phyloP scores from a whole-genome alignment of 2,888 invertebrate species.

The Ophraella communa region DNA sequence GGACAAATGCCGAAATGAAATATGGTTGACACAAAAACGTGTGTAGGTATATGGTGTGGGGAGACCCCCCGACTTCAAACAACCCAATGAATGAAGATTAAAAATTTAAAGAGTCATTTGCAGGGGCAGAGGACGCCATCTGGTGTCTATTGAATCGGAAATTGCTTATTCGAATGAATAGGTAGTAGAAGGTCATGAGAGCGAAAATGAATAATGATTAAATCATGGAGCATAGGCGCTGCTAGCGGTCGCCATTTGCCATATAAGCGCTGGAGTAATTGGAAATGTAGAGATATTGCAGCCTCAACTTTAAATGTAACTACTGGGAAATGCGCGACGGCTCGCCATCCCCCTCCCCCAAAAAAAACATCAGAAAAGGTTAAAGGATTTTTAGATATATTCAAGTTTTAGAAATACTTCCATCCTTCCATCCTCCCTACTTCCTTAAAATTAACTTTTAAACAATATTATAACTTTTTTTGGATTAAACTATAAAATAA shows the following conservation, averaged over 20 bases:
- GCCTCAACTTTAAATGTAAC: neutral
- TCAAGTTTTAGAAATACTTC: too few relatives aligned
- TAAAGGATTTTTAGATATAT: too few relatives aligned
- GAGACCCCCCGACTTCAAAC: constrained; percentile 16
- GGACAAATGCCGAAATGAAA: constrained; percentile 14
- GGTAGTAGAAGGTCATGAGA: constrained; percentile 31
- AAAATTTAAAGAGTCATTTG: constrained; percentile 46
- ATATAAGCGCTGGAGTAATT: constrained; percentile 32
- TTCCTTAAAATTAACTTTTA: too few relatives aligned
- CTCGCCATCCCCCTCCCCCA: neutral
- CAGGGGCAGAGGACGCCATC: constrained; percentile 38
- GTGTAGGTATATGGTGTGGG: too few relatives aligned
- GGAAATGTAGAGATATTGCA: constrained; percentile 20
- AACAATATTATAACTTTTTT: too few relatives aligned
- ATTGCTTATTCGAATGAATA: constrained; percentile 40
- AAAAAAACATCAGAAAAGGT: neutral
- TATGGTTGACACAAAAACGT: constrained; percentile 20
- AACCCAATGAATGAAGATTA: constrained; percentile 42
- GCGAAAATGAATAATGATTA: constrained; percentile 45
- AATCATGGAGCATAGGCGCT: constrained; percentile 41
- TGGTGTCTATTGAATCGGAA: constrained; percentile 44
- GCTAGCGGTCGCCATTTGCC: constrained; percentile 32
- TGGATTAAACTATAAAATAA: too few relatives aligned
- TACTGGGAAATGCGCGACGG: neutral
- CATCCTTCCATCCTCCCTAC: too few relatives aligned